Conservation (phyloP, 1,140 invertebrate species). For the Whitmania pigra region DNA sequence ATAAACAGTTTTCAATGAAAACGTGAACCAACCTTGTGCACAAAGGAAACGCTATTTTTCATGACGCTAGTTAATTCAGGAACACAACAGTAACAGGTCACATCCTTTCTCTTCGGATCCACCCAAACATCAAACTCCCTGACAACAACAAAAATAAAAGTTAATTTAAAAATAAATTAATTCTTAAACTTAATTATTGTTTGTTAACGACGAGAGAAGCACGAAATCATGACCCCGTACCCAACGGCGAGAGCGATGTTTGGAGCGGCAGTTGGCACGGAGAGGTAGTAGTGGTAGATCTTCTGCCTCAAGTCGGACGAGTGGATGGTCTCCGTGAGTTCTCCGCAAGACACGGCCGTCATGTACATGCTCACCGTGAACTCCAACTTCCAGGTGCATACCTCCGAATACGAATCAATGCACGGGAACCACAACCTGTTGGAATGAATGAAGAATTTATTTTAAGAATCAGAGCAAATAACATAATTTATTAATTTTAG, state of each 20-base stretch:
- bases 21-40: conserved; percentile 58
- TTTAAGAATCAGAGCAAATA: no score
- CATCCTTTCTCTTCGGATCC: conserved; percentile 93
- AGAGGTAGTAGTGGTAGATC: conserved; percentile 82
- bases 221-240: conserved; percentile 28
- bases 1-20: background rate
- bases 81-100: conserved; percentile 80
- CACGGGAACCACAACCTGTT: conserved; percentile 87
- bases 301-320: conserved; percentile 80
- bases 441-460: no score
- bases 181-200: conserved; percentile 9
- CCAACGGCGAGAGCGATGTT: conserved; percentile 92
- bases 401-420: conserved; percentile 85
- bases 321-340: conserved; percentile 77
- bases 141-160: conserved; percentile 22
- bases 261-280: conserved; percentile 78
- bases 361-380: conserved; percentile 81
- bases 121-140: conserved; percentile 92
- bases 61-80: conserved; percentile 74
- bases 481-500: no score
- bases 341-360: conserved; percentile 86
- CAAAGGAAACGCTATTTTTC: conserved; percentile 74
- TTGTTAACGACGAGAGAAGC: background rate
- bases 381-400: conserved; percentile 92
- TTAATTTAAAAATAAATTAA: conserved; percentile 20